Conservation (phyloP, 2,113 vertebrate genomes). For the Prionailurus viverrinus region DNA sequence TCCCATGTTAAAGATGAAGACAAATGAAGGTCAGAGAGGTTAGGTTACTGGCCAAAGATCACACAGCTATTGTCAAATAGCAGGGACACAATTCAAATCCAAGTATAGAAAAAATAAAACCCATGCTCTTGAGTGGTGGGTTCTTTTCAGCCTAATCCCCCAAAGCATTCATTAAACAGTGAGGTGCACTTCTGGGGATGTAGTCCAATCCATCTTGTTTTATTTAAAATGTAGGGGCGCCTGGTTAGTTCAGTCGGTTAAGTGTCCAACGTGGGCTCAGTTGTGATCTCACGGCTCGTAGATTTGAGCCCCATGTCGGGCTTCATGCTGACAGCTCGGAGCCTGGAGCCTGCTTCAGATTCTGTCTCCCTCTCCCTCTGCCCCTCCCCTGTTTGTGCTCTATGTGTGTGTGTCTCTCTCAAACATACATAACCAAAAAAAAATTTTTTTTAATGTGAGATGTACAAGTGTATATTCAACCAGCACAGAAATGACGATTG, state of each 20-base stretch:
- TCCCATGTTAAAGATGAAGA: constrained; percentile 24
- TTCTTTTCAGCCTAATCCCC: neutral
- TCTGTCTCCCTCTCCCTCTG: too few species aligned
- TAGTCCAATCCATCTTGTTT: neutral
- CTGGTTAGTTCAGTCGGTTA: too few species aligned
- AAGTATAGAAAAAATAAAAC: neutral
- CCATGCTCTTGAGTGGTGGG: neutral
- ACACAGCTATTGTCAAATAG: neutral
- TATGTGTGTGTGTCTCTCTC: too few species aligned
- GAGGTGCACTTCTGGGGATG: neutral
- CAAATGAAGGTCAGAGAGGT: neutral
- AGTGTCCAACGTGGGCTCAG: too few species aligned
- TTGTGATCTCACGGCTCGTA: too few species aligned
- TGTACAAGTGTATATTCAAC: neutral
- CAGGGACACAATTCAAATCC: neutral
- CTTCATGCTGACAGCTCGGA: too few species aligned
- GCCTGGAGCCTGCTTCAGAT: too few species aligned
- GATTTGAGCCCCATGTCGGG: too few species aligned
- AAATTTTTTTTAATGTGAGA: neutral
- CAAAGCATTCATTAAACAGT: neutral
- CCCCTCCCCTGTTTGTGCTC: too few species aligned
- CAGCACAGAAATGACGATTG: neutral
- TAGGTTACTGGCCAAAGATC: neutral
- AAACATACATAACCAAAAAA: too few species aligned
- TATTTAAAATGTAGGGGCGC: neutral